Evolutionary conservation across 2,888 invertebrate species (phyloP).

Genomic region (Euplagia quadripunctaria): DNA sequence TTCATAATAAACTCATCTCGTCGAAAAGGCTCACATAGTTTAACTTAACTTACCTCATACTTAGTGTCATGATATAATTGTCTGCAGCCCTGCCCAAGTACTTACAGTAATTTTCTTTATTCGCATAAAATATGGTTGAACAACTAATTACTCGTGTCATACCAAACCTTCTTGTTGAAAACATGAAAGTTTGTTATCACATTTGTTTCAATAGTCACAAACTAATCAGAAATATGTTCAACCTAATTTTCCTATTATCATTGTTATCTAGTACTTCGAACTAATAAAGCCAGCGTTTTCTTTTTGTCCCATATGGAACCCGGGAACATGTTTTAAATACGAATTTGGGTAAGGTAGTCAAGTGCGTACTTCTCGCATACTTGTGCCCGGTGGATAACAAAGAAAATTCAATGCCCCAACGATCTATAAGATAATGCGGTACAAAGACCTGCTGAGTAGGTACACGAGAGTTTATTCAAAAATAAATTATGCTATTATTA

Average conservation of each 20-base stretch:
- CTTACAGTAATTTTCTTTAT: no score
- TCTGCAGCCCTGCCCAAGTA: no score
- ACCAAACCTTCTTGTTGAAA: no score
- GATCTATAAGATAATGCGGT: conserved; percentile 15
- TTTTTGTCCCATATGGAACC: not conserved
- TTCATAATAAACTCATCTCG: no score
- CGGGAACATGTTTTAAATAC: conserved; percentile 1
- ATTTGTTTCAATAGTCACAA: no score
- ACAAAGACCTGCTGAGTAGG: conserved; percentile 4
- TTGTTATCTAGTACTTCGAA: not conserved
- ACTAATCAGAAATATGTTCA: not conserved
- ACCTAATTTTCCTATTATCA: not conserved
- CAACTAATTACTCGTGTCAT: no score
- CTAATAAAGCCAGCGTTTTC: conserved; percentile 7
- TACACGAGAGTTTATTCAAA: not conserved
- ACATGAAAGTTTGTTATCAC: no score
- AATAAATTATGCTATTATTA: not conserved
- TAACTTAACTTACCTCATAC: no score
- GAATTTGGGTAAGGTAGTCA: conserved; percentile 11
- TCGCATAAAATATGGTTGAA: no score
- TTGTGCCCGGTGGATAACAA: conserved; percentile 25
- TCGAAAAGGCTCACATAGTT: no score
- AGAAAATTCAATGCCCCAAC: conserved; percentile 28
- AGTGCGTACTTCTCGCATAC: conserved; percentile 17
- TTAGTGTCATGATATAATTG: no score